Conservation (phyloP, 2,113 vertebrate genomes). For the Zeus faber region DNA sequence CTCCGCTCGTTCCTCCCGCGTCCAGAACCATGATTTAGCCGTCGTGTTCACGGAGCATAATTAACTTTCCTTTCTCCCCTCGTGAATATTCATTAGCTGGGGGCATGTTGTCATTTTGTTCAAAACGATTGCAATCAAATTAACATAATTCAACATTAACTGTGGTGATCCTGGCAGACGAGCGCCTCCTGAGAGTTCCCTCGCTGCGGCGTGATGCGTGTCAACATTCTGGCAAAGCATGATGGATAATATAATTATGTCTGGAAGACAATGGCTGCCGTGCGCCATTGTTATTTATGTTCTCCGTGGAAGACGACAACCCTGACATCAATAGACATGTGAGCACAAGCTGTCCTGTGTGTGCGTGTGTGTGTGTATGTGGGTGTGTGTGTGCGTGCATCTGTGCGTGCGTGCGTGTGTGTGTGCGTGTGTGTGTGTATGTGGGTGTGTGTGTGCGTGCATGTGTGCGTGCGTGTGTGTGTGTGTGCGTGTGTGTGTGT, state of each 20-base stretch:
- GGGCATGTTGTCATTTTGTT: conserved; percentile 55
- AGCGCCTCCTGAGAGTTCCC: conserved; percentile 30
- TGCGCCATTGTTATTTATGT: conserved; percentile 58
- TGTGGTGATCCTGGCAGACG: conserved; percentile 43
- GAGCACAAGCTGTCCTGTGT: background rate
- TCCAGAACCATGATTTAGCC: conserved; percentile 30
- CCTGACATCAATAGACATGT: conserved; percentile 38
- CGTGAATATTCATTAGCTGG: conserved; percentile 61
- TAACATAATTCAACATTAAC: conserved; percentile 70
- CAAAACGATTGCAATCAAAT: conserved; percentile 56
- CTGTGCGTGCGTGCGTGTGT: background rate
- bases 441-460: too few species aligned
- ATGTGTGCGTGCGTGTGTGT: background rate
- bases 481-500: too few species aligned
- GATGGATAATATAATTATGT: conserved; percentile 66
- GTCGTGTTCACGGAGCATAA: conserved; percentile 43
- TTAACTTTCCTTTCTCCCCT: conserved; percentile 48
- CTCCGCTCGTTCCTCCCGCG: conserved; percentile 38
- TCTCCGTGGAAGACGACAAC: conserved; percentile 41
- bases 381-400: too few species aligned
- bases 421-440: background rate
- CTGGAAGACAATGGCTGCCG: conserved; percentile 47
- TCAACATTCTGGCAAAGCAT: conserved; percentile 40
- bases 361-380: conserved; percentile 10
- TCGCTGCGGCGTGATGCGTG: conserved; percentile 43